Percentiles rank a stretch among this genome's conserved stretches.
Evolutionary conservation across 2,797 vertebrate species (phyloP).

Genomic region (Brachyalestes nurse): DNA sequence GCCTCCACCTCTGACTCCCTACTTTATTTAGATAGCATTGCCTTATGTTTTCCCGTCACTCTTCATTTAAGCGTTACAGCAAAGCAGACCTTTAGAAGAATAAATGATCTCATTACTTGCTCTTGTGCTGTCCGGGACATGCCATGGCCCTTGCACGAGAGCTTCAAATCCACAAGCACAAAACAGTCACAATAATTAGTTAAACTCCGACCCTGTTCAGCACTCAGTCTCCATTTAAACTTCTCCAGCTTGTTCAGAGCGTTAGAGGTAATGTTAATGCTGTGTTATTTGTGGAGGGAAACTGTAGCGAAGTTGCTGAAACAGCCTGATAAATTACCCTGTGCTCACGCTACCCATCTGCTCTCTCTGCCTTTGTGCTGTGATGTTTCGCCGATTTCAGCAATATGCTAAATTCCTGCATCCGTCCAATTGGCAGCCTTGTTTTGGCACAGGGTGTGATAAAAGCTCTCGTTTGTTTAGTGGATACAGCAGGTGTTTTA

Average conservation of each 20-base stretch:
- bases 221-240: neutral
- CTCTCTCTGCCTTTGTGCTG: conserved; percentile 22
- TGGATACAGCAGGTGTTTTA: conserved; percentile 24
- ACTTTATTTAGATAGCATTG: neutral
- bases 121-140: neutral
- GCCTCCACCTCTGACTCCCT: neutral
- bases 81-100: conserved; percentile 8
- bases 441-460: conserved; percentile 33
- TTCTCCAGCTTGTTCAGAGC: neutral
- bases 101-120: conserved; percentile 26
- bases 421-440: conserved; percentile 21
- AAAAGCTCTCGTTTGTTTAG: conserved; percentile 45
- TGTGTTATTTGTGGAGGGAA: conserved; percentile 16
- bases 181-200: conserved; percentile 7
- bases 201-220: neutral
- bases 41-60: neutral
- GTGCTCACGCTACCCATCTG: conserved; percentile 76
- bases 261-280: conserved; percentile 9
- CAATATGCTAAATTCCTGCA: conserved; percentile 42
- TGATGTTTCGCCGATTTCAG: conserved; percentile 44
- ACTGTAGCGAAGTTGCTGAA: conserved; percentile 51
- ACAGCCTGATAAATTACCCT: conserved; percentile 70
- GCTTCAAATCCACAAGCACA: conserved; percentile 7
- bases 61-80: neutral
- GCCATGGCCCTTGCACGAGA: neutral